Evolutionary conservation across 2,888 invertebrate genomes (phyloP).

Genomic region (Diadegma fenestrale): DNA sequence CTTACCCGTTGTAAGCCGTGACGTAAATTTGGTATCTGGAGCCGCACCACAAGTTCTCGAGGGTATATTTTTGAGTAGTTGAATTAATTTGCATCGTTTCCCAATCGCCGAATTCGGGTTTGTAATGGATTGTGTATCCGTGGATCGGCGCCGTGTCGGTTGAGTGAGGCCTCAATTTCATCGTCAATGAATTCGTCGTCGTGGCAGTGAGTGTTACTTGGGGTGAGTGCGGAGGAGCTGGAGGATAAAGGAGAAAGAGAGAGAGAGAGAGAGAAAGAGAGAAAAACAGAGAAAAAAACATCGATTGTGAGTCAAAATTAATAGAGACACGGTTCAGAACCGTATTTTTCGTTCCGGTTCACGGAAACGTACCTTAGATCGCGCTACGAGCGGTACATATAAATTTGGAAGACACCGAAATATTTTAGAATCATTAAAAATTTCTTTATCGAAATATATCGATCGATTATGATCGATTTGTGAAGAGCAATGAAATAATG

Average conservation of each 20-base stretch:
- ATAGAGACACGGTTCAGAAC: constrained; percentile 39
- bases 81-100: constrained; percentile 93
- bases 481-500: constrained; percentile 39
- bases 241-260: constrained; percentile 69
- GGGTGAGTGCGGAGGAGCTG: constrained; percentile 92
- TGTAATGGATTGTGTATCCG: constrained; percentile 96
- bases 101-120: constrained; percentile 98
- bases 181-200: constrained; percentile 91
- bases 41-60: constrained; percentile 96
- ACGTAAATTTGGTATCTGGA: constrained; percentile 97
- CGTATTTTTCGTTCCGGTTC: constrained; percentile 47
- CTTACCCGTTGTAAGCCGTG: constrained; percentile 95
- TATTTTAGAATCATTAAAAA: constrained; percentile 53
- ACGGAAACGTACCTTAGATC: constrained; percentile 58
- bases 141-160: constrained; percentile 95
- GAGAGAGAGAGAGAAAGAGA: constrained; percentile 81
- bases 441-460: constrained; percentile 10
- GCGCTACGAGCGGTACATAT: constrained; percentile 51
- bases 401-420: constrained; percentile 51
- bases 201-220: constrained; percentile 91
- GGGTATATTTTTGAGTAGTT: constrained; percentile 92
- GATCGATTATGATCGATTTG: constrained; percentile 30
- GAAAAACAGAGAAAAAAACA: constrained; percentile 68
- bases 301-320: constrained; percentile 43
- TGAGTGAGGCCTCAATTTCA: constrained; percentile 90